Conservation (phyloP, 2,113 vertebrate species). For the Catharus minimus region DNA sequence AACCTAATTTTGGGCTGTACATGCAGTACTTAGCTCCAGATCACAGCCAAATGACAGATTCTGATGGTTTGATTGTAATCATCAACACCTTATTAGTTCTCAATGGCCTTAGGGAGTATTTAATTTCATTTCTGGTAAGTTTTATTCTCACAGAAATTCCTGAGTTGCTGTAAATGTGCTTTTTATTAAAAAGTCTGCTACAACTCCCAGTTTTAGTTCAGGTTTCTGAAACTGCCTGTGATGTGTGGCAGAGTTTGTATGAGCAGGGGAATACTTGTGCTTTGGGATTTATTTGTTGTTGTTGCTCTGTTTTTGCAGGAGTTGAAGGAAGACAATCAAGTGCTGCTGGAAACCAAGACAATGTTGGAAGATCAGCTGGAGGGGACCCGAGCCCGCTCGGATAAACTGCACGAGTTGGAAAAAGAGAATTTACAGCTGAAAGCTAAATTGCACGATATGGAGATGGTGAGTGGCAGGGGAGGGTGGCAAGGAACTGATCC, state of each 20-base stretch:
- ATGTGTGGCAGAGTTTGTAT: not conserved
- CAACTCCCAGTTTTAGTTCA: not conserved
- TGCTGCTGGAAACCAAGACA: constrained; percentile 94
- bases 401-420: constrained; percentile 95
- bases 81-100: not conserved
- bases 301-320: constrained; percentile 78
- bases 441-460: constrained; percentile 94
- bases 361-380: constrained; percentile 97
- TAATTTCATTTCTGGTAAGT: not conserved
- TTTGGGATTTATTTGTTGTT: not conserved
- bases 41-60: not conserved
- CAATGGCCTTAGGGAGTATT: not conserved
- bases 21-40: not conserved
- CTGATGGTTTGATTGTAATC: not conserved
- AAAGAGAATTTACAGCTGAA: constrained; percentile 96
- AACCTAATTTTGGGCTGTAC: not conserved
- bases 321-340: constrained; percentile 97
- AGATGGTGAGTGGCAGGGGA: constrained; percentile 83
- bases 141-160: not conserved
- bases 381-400: constrained; percentile 87
- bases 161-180: not conserved
- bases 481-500: not conserved
- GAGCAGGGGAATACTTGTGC: not conserved
- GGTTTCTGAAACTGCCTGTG: not conserved
- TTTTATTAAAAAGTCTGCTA: not conserved